Base-by-base conservation (phyloP, 2,797 vertebrate species). In the Cyprinella venusta region DNA sequence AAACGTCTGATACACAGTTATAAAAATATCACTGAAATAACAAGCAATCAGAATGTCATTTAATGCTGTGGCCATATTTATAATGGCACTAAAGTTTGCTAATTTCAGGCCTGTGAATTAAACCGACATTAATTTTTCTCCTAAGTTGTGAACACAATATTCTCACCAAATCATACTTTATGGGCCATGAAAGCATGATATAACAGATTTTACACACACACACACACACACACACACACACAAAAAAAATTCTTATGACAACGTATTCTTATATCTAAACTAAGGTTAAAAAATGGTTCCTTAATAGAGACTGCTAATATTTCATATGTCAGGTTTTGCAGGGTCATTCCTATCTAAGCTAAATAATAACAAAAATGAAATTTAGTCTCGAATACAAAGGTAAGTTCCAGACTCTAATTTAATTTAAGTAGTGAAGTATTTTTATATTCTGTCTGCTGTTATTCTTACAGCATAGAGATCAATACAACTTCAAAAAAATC, bases 401-500 rank as follows among this genome's bases (percentile, higher is more conserved):
- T 0, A 71, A 59, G 9, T 15, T 36, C 30, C 26, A 48, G 18
- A 33, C 30, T 26, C 19, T n/a, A 61, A 36, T 21, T 59, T 45
- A 8, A 45, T 21, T 61, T 10, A 45, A 4, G 33, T 6, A 81
- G 52, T 71, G 1, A 18, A 24, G 15, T 76, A 61, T 19, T 59
- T 61, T 61, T 38, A 64, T 15, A 81, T 63, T 63, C 8, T 7
- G 18, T 63, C 21, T 50, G 79, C 9, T 48, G 68, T 48, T 42
- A 18, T n/a, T 61, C 68, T 33, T 80, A 36, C 40, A 63, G 26
- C 80, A 64, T 15, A 2, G 8, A 4, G 30, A 65, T 40, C n/a
- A 80, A 81, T 48, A 70, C 10, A 30, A 9, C 12, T n/a, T 59
- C 8, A 70, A 30, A 79, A 79, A 38, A 80, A 36, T 36, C 8